Evolutionary conservation across 2,113 vertebrate species (phyloP).

Genomic region (Hyperopisus bebe): DNA sequence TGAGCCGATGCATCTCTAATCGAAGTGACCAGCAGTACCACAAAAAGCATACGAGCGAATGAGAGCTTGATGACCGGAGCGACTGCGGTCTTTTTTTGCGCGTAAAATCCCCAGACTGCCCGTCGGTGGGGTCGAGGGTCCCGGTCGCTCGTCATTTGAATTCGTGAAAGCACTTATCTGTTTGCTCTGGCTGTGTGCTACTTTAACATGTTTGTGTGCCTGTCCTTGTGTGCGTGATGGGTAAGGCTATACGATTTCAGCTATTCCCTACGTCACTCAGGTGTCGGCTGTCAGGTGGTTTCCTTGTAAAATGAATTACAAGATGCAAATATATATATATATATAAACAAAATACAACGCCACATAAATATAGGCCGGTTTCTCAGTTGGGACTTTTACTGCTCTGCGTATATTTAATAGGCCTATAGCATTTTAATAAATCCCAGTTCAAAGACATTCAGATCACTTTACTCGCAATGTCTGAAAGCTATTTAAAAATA

Average conservation of each 20-base stretch:
- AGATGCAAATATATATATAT: background rate
- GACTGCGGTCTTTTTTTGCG: background rate
- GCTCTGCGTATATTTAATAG: background rate
- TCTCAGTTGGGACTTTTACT: background rate
- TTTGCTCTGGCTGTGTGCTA: conserved; percentile 5
- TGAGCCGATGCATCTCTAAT: conserved; percentile 51
- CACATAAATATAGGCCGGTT: background rate
- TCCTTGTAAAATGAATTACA: background rate
- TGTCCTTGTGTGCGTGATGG: background rate
- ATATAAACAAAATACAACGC: background rate
- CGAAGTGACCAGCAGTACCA: conserved; percentile 35
- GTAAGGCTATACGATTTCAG: background rate
- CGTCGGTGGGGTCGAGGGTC: background rate
- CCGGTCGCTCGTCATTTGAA: conserved; percentile 49
- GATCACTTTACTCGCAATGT: background rate
- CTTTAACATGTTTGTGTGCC: conserved; percentile 12
- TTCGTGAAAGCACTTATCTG: conserved; percentile 21
- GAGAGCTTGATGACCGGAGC: background rate
- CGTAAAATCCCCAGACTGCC: conserved; percentile 4
- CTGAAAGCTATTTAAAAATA: background rate
- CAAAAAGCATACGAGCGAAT: background rate
- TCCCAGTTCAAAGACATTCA: background rate
- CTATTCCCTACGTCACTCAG: background rate
- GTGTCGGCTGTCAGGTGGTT: background rate
- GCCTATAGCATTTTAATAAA: background rate